Base-by-base conservation (phyloP, 2,888 invertebrate genomes). In the Nasonia oneida region DNA sequence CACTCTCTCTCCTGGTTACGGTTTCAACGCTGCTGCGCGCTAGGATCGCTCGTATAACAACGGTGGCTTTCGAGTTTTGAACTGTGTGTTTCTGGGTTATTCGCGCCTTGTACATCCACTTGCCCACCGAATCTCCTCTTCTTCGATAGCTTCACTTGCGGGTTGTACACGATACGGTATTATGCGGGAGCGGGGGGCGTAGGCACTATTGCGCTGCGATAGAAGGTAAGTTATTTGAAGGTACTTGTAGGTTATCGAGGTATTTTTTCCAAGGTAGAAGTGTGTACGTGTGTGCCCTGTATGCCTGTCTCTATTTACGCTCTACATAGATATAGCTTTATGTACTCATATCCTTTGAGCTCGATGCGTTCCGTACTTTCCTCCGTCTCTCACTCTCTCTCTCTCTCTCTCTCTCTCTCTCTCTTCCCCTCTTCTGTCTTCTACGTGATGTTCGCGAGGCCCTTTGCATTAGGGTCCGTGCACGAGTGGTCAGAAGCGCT, bases 241-340 rank as follows among this genome's bases (percentile, higher is more conserved):
- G 93, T 93, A 93, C 92, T 92, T 92, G 92, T 93, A 92, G 91
- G 91, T 92, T 91, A 71, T 73, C 91, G 92, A 92, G 93, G 92
- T 92, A 93, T 92, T 91, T 92, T 90, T 90, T 90, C 88, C 90
- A 92, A 92, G 92, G 92, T 92, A 91, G 70, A 86, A 77, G 83
- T 86, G 47, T 33, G 33, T 29, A 75, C 76, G 83, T 86, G 47
- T 33, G 33, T 29, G 79, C 76, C 86, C 80, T 81, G 29, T 76
- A 3, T 53, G 18, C 15, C 12, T 23, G 6, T 67, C 50, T 61
- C 6, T 61, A 2, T 23, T n/a, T 61, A 61, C 23, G 57, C 47
- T 75, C 3, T 75, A 75, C 29, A 50, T 53, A 3, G 50, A 23
- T 75, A 53, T 1, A 29, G 29, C 29, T 74, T 1, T 47, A 18